Percentiles rank a stretch among this genome's conserved stretches.
Evolutionary conservation across 2,113 vertebrate species (phyloP).

Genomic region (Pelecanus crispus): DNA sequence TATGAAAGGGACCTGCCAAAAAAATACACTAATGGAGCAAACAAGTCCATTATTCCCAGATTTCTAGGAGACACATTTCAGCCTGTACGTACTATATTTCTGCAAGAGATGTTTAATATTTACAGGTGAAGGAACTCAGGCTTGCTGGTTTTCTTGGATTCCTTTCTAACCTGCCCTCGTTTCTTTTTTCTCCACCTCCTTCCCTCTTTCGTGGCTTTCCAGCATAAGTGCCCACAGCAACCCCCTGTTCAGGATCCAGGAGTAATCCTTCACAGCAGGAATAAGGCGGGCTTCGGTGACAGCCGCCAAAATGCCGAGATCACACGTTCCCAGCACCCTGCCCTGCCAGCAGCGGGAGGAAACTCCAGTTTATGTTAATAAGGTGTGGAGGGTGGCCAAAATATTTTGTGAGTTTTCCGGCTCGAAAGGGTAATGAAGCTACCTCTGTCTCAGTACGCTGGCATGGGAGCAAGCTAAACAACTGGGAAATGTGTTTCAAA

Average conservation of each 20-base stretch:
- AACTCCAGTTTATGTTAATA: slow-evolving; percentile 40
- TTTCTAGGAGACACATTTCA: not conserved
- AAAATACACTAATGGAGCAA: not conserved
- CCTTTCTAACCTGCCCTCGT: not conserved
- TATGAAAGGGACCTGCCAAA: not conserved
- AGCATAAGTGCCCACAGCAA: not conserved
- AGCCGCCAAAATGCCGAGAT: not conserved
- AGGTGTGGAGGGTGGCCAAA: slow-evolving; percentile 26
- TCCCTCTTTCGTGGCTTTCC: not conserved
- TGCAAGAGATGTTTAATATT: not conserved
- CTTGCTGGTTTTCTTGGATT: not conserved
- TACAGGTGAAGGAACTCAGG: not conserved
- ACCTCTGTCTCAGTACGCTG: slow-evolving; percentile 36
- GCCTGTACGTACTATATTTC: not conserved
- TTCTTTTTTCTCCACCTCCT: not conserved
- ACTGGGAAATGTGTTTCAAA: not conserved
- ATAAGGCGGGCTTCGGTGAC: not conserved
- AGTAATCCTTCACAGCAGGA: not conserved
- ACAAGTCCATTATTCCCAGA: not conserved
- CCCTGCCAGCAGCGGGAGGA: not conserved
- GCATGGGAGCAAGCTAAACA: slow-evolving; percentile 5
- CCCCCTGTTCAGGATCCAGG: not conserved
- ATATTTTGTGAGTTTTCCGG: slow-evolving; percentile 23
- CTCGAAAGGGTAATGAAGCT: slow-evolving; percentile 1
- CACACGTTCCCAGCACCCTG: not conserved